Evolutionary conservation across 2,888 invertebrate genomes (phyloP).

Genomic region (Elgonia sp.): DNA sequence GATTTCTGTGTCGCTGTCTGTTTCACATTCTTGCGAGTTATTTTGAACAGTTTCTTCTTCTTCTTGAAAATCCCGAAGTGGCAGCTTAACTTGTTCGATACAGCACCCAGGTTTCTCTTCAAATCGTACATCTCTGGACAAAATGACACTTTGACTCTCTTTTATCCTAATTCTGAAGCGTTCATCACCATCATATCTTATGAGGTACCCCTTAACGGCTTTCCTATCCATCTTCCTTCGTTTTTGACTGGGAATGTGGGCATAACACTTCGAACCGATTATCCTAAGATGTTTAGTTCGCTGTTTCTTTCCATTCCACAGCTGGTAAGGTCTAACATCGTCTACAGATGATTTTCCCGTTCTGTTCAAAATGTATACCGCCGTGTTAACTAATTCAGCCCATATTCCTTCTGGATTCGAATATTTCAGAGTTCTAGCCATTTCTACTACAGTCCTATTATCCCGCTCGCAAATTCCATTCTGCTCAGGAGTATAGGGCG

Average conservation of each 20-base stretch:
- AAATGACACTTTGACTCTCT: conserved; percentile 71
- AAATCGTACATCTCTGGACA: conserved; percentile 79
- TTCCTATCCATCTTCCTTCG: conserved; percentile 54
- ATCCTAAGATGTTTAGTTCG: conserved; percentile 34
- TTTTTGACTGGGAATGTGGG: conserved; percentile 39
- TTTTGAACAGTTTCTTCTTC: conserved; percentile 28
- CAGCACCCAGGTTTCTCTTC: conserved; percentile 72
- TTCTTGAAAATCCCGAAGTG: conserved; percentile 3
- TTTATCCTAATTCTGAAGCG: conserved; percentile 77
- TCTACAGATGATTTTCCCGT: conserved; percentile 77
- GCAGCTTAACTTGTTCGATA: conserved; percentile 39
- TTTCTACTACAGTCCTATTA: conserved; percentile 79
- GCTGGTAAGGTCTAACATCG: conserved; percentile 76
- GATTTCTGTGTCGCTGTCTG: conserved; percentile 11
- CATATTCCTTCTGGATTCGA: conserved; percentile 76
- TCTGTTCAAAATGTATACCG: conserved; percentile 51
- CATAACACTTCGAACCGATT: conserved; percentile 37
- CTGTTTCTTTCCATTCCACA: conserved; percentile 72
- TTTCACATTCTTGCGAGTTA: neutral
- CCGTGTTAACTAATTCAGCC: conserved; percentile 47
- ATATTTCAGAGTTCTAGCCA: conserved; percentile 80
- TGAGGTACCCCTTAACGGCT: conserved; percentile 44
- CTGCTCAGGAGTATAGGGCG: conserved; percentile 77
- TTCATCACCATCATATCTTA: conserved; percentile 81
- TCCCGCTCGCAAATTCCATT: conserved; percentile 78